phyloP scores from a whole-genome alignment of 2,888 invertebrate genomes.

The Pyrrhosoma nymphula region DNA sequence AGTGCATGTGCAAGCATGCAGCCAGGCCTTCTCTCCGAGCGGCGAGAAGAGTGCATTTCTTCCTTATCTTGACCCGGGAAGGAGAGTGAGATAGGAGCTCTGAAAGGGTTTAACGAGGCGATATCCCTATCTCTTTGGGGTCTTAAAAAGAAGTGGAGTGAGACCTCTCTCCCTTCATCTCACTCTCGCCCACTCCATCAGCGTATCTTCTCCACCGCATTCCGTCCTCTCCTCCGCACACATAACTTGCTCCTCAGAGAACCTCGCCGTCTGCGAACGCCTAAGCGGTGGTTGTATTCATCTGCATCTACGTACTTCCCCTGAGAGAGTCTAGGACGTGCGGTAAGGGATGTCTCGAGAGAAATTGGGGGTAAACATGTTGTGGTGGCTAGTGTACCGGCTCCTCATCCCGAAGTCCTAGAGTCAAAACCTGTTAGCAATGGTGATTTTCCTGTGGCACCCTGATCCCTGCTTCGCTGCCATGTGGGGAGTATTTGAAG shows the following conservation, averaged over 20 bases:
- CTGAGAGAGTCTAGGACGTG: too few species aligned
- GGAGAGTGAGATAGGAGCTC: neutral
- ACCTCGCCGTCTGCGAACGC: neutral
- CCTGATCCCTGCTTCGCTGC: too few species aligned
- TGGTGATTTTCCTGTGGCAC: too few species aligned
- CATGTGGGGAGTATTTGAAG: too few species aligned
- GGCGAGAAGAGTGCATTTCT: neutral
- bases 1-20: neutral
- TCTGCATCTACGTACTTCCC: too few species aligned
- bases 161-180: neutral
- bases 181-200: neutral
- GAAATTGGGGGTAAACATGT: too few species aligned
- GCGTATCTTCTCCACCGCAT: neutral
- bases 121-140: neutral
- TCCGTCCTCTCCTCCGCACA: neutral
- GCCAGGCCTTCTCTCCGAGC: neutral
- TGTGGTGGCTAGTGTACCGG: too few species aligned
- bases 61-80: neutral
- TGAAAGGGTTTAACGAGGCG: constrained; percentile 29
- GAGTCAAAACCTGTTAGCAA: too few species aligned
- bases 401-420: too few species aligned
- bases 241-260: neutral
- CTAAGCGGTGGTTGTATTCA: too few species aligned
- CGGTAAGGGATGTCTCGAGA: too few species aligned
- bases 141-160: neutral